Evolutionary conservation across 2,888 invertebrate species (phyloP), one percentile per base, ranked within the genome.

Genomic region (Slavum lentiscoides): DNA sequence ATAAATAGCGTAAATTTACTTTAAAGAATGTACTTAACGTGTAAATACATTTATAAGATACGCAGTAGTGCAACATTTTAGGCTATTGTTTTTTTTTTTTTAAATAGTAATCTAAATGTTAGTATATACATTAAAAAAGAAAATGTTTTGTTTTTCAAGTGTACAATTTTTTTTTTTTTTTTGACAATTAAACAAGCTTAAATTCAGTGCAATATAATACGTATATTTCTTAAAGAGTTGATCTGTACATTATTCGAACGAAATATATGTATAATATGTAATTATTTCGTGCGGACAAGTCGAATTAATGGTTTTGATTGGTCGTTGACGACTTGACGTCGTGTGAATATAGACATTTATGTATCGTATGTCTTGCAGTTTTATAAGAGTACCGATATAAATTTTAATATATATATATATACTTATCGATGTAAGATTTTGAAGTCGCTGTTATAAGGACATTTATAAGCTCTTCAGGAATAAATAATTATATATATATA

Each of bases 141-240:
- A n/a, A 80, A 58, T 80, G 80, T 80, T 70, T 80, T 66, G 70
- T 80, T 80, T 75, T 70, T 58, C 55, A 80, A 80, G 58, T 80
- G 80, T 80, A 80, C 37, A 80, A 30, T 62, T 70, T 77, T 70
- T 80, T 77, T 77, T 30, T 30, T 66, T 67, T 74, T 62, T 75
- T 66, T 69, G 39, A 72, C 23, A 72, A 80, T 80, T 80, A 80
- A 80, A 80, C 19, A 70, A 72, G 80, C 80, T 80, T 80, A 30
- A 80, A 72, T 72, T 23, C 80, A 80, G 80, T 80, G 80, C 80
- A 80, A 80, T 80, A 80, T 72, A 69, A 53, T 59, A 77, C 49
- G 77, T 77, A 67, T 64, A 62, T 80, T 80, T 80, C 5, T 76
- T 76, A 30, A 76, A 9, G 49, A 68, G 49, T 59, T n/a, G 8